phyloP scores from a whole-genome alignment of 2,797 vertebrate species.

The Adelosebastes latens region DNA sequence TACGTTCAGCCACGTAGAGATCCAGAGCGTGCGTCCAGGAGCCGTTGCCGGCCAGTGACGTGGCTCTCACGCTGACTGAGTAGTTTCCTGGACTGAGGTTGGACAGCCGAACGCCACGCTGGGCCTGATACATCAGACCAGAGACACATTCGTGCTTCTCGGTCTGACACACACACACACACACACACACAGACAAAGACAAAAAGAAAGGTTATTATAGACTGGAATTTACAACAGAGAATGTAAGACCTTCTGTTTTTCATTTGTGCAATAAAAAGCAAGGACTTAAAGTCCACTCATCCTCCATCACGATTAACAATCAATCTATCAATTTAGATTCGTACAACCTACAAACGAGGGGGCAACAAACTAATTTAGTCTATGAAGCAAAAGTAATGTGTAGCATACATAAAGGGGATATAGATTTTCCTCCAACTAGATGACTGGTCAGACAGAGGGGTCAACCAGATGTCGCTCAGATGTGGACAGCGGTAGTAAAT shows the following conservation, averaged over 20 bases:
- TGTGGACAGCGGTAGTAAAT: not conserved
- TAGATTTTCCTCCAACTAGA: not conserved
- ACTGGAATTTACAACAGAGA: not conserved
- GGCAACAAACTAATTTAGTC: not conserved
- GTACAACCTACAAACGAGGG: not conserved
- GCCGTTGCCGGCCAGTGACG: slow-evolving; percentile 94
- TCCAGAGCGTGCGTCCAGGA: slow-evolving; percentile 92
- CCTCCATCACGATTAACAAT: too few species aligned
- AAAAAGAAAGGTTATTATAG: not conserved
- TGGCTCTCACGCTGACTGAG: slow-evolving; percentile 92
- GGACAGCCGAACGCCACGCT: slow-evolving; percentile 87
- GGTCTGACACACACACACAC: slow-evolving; percentile 54
- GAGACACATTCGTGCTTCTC: slow-evolving; percentile 95
- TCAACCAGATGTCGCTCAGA: not conserved
- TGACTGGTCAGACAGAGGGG: not conserved
- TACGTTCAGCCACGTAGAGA: slow-evolving; percentile 93
- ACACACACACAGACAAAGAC: not conserved
- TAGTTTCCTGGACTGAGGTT: slow-evolving; percentile 95
- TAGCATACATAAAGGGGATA: not conserved
- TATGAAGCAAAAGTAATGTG: not conserved
- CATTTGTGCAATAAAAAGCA: not conserved
- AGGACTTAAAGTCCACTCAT: not conserved
- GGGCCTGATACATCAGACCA: slow-evolving; percentile 87
- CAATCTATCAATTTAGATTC: not conserved
- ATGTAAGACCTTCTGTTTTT: not conserved